phyloP scores from a whole-genome alignment of 2,888 invertebrate species.

The Trissolcus brochymenae region DNA sequence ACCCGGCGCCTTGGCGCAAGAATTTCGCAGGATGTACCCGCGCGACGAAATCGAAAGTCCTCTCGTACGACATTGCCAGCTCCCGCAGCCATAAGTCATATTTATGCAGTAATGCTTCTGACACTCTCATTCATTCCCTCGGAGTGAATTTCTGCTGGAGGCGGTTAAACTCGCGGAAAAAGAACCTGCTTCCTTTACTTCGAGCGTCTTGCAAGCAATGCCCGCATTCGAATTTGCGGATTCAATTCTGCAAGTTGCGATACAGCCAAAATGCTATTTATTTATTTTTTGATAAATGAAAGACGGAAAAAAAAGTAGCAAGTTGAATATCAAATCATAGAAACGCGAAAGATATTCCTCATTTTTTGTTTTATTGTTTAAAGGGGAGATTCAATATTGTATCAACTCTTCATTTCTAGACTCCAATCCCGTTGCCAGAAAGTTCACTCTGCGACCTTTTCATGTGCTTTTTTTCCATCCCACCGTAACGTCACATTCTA shows the following conservation, averaged over 20 bases:
- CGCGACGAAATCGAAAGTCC: constrained; percentile 39
- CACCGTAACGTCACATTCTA: constrained; percentile 25
- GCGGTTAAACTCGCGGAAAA: constrained; percentile 50
- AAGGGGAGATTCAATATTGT: not conserved
- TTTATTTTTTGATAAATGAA: too few relatives aligned
- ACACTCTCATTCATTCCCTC: constrained; percentile 67
- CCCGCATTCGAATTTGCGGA: constrained; percentile 39
- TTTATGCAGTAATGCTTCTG: constrained; percentile 69
- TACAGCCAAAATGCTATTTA: not conserved
- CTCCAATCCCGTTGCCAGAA: not conserved
- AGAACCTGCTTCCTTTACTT: constrained; percentile 38
- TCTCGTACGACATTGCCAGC: constrained; percentile 59
- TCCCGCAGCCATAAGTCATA: constrained; percentile 68
- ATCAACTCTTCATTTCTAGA: not conserved
- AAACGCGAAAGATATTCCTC: too few relatives aligned
- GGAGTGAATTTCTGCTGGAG: constrained; percentile 50
- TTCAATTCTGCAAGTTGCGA: constrained; percentile 27
- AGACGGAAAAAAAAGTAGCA: too few relatives aligned
- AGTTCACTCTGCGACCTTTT: not conserved
- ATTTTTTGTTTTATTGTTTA: too few relatives aligned
- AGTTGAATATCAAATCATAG: too few relatives aligned
- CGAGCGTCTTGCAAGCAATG: constrained; percentile 36
- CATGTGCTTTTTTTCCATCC: too few relatives aligned
- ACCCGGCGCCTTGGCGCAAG: constrained; percentile 46
- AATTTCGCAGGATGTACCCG: constrained; percentile 57